phyloP scores from a whole-genome alignment of 1,140 invertebrate species.

The Zaprionus kolodkinae region DNA sequence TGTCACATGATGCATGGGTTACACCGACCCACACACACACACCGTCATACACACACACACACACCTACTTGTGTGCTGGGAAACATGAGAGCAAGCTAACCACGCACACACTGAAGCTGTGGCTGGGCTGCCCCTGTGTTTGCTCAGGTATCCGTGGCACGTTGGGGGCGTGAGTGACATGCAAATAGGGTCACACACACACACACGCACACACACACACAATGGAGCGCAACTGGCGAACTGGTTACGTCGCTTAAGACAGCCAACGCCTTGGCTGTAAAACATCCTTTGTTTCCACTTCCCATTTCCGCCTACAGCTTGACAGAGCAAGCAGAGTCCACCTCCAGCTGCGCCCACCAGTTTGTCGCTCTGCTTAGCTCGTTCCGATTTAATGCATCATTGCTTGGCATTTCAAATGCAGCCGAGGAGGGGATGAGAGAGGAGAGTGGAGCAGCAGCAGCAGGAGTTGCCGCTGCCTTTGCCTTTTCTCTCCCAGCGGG shows the following conservation, averaged over 20 bases:
- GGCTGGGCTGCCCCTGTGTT: not conserved
- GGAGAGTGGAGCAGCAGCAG: not conserved
- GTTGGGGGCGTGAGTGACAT: conserved; percentile 68
- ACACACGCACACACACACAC: conserved; percentile 27
- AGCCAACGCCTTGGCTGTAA: conserved; percentile 51
- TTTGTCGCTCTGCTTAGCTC: conserved; percentile 19
- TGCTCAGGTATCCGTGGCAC: conserved; percentile 69
- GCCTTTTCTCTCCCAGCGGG: conserved; percentile 8
- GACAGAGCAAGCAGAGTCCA: conserved; percentile 18
- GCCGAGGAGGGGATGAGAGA: conserved; percentile 3
- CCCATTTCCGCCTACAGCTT: conserved; percentile 17
- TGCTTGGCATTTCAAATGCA: conserved; percentile 71
- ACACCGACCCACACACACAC: conserved; percentile 15
- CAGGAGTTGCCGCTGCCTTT: too few relatives aligned
- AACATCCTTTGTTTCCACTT: conserved; percentile 55
- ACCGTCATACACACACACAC: not conserved
- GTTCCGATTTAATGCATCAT: conserved; percentile 78
- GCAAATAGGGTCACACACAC: conserved; percentile 67
- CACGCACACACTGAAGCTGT: conserved; percentile 5
- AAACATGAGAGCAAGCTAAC: not conserved
- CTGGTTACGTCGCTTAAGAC: conserved; percentile 53
- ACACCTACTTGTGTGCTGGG: not conserved
- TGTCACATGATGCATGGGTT: conserved; percentile 67
- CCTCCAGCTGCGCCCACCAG: not conserved
- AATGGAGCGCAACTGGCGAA: not conserved